Evolutionary conservation across 2,888 invertebrate genomes (phyloP).

Genomic region (Meiosimyza platycephala): DNA sequence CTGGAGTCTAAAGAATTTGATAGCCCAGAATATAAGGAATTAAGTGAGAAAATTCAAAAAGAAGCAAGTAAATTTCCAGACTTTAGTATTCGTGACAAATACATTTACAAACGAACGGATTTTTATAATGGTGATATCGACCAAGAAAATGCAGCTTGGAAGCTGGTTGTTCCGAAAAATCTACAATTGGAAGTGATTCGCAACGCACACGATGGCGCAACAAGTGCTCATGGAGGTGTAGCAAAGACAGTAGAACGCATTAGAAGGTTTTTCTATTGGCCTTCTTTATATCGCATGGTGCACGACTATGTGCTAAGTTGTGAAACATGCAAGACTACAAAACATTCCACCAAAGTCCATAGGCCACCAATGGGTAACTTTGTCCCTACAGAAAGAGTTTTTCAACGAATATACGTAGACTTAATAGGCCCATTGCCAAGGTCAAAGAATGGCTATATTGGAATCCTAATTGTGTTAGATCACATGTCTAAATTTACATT

Average conservation of each 20-base stretch:
- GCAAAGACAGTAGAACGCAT: background rate
- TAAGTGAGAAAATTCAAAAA: background rate
- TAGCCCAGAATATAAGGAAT: background rate
- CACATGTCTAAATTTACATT: too few relatives aligned
- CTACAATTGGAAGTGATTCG: constrained; percentile 1
- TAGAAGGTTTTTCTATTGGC: constrained; percentile 7
- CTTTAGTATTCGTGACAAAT: background rate
- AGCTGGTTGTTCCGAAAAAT: constrained; percentile 12
- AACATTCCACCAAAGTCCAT: constrained; percentile 26
- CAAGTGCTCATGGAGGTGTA: constrained; percentile 34
- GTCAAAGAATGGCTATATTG: constrained; percentile 16
- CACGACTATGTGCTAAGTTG: constrained; percentile 11
- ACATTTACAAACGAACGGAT: background rate
- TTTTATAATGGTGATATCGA: background rate
- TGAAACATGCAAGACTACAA: constrained; percentile 31
- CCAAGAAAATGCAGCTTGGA: constrained; percentile 5
- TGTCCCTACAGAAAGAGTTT: background rate
- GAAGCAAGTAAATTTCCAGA: background rate
- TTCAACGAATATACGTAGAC: constrained; percentile 11
- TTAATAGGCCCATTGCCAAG: constrained; percentile 28
- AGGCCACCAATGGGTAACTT: constrained; percentile 34
- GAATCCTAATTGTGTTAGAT: constrained; percentile 25
- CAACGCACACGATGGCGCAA: constrained; percentile 7
- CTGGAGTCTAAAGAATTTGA: background rate
- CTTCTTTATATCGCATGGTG: background rate